These are phyloP conservation scores for Pipistrellus nathusii DNA, from an alignment of 2,797 vertebrate genomes.

Conservation along the genomic window DNA sequence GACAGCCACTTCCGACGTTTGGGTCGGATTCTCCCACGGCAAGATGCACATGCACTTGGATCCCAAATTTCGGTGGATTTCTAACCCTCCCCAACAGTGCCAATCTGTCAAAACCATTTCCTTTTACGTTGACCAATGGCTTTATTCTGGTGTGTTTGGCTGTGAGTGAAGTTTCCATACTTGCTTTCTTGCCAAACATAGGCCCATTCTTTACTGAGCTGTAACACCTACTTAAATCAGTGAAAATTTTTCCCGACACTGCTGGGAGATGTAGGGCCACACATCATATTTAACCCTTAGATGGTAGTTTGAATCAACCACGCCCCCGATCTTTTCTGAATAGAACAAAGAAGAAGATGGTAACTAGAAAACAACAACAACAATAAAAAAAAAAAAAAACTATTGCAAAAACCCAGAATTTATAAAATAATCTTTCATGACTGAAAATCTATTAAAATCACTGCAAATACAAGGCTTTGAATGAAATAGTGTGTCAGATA, in stretches of 20 bases:
- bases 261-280: conserved; percentile 48
- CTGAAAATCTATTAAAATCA: neutral
- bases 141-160: conserved; percentile 59
- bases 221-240: conserved; percentile 74
- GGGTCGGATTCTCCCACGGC: neutral
- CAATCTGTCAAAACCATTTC: conserved; percentile 75
- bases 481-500: neutral
- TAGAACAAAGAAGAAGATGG: neutral
- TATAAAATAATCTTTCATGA: conserved; percentile 16
- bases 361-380: neutral
- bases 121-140: conserved; percentile 71
- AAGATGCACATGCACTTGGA: conserved; percentile 20
- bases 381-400: neutral
- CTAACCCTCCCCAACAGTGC: conserved; percentile 2
- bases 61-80: conserved; percentile 35
- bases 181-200: conserved; percentile 44
- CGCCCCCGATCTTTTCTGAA: neutral
- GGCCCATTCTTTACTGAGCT: conserved; percentile 47
- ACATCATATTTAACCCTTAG: conserved; percentile 49
- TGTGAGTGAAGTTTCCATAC: conserved; percentile 64
- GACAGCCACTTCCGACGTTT: neutral
- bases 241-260: conserved; percentile 23
- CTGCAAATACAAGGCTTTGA: neutral
- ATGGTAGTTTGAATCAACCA: neutral
- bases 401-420: neutral